Evolutionary conservation across 2,113 vertebrate genomes (phyloP), one percentile per base, ranked within the genome.

Genomic region (Gila orcuttii): DNA sequence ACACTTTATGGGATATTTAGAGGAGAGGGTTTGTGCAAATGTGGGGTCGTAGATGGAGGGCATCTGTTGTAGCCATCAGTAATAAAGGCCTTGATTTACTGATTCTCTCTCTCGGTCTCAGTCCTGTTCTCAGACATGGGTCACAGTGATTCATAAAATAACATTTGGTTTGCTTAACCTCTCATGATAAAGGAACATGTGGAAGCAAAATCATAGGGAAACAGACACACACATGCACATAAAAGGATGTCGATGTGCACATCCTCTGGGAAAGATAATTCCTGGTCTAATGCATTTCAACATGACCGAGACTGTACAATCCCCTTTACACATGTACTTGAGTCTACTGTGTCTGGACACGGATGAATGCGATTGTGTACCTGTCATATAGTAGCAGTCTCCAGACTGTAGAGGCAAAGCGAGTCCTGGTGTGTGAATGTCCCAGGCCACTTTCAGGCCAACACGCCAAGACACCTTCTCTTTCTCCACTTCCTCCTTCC

Each of bases 401-500:
- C 97, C 97, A 69, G 96, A 96, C 90, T 94, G 94, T 90, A 99
- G 96, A 0, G 98, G 97, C n/a, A 99, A 85, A 60, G 95, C 96
- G 88, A 99, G 93, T n/a, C 98, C 98, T 60, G 98, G 97, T 6
- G 98, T 98, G 91, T 97, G 95, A 86, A 98, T 98, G 94, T 99
- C 97, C 98, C 98, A 99, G 0, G 98, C 98, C 17, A 99, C 96
- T 93, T 99, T 99, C 81, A 99, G 94, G 68, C 96, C 97, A 1
- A 98, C 94, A 0, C 97, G 96, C 98, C 98, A 99, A 79, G 92
- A 91, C 4, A 93, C 91, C 52, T 94, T 94, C 84, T 93, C 93
- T 15, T 86, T 64, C 68, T 96, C 95, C 93, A 96, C 92, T 85
- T 96, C 96, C 90, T 93, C 90, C 23, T 94, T 87, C 79, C 94